A percentile compares a stretch with the other conserved stretches of the same genome.
Evolutionary conservation across 2,113 vertebrate species (phyloP).

Genomic region (Ophiodon elongatus): DNA sequence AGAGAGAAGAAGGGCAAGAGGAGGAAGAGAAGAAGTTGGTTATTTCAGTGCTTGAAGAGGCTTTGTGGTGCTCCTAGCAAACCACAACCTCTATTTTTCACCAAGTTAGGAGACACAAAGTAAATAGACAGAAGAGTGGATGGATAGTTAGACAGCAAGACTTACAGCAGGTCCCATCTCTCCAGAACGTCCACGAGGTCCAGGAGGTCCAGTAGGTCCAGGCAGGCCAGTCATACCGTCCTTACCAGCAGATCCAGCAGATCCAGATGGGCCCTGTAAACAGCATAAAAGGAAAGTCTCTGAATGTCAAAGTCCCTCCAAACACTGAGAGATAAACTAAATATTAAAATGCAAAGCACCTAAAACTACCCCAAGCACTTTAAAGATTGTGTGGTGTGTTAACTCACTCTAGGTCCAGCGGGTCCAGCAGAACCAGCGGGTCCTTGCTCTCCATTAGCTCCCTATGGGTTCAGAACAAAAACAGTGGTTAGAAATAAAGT

Average conservation of each 20-base stretch:
- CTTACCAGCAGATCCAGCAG: slow-evolving; percentile 92
- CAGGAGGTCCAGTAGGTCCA: slow-evolving; percentile 95
- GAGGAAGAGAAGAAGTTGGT: slow-evolving; percentile 22
- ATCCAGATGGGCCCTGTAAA: slow-evolving; percentile 90
- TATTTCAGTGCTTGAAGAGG: neutral
- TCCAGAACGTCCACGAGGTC: slow-evolving; percentile 95
- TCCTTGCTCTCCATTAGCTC: slow-evolving; percentile 92
- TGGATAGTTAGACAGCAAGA: slow-evolving; percentile 33
- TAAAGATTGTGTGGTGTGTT: neutral
- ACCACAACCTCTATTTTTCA: neutral
- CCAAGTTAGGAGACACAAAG: neutral
- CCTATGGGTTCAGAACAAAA: slow-evolving; percentile 80
- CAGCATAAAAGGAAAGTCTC: slow-evolving; percentile 7
- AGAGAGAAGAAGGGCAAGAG: slow-evolving; percentile 19
- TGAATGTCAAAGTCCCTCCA: neutral
- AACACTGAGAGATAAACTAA: neutral
- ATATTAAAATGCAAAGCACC: neutral
- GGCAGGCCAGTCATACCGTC: slow-evolving; percentile 94
- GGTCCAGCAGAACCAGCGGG: slow-evolving; percentile 94
- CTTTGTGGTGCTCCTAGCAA: neutral
- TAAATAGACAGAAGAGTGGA: neutral
- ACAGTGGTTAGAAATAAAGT: slow-evolving; percentile 7
- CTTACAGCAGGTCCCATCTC: slow-evolving; percentile 94
- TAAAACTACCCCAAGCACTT: neutral
- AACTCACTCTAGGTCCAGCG: slow-evolving; percentile 93